Evolutionary conservation across 2,888 invertebrate species (phyloP), one percentile per base, ranked within the genome.

Genomic region (Diarsia rubi): DNA sequence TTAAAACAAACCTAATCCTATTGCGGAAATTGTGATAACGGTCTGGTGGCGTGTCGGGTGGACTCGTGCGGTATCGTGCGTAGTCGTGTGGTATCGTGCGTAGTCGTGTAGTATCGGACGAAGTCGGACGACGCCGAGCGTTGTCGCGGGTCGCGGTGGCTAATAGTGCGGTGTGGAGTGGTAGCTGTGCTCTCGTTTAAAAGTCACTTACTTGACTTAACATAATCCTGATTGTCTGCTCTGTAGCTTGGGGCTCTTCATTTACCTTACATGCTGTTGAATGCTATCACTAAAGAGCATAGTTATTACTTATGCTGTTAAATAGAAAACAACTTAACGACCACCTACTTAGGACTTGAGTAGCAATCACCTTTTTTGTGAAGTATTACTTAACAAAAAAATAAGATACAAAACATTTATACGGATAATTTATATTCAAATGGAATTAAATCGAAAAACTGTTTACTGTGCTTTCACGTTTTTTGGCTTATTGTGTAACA

Each of bases 1-100:
- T 86, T 82, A 86, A 86, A 88, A 89, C 78, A 81, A 83, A 84
- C 83, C 80, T 88, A 88, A 89, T 89, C 89, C 86, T 83, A 80
- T 82, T 86, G 83, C 84, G 84, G 82, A 85, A 83, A 86, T 87
- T 82, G 81, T 87, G 82, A 86, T 82, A 86, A 84, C 83, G 86
- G 78, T 81, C 68, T 79, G 65, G 78, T 80, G 75, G 82, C 75
- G 44, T 80, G 83, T 75, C 54, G 76, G 73, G 75, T 62, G 44
- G 47, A 64, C 73, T 83, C 74, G 68, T 68, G 77, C n/a, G 52
- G 73, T 67, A 24, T 81, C 59, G 78, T 37, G 31, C 24, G 24
- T 49, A 60, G 59, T 70, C 73, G 66, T 70, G 78, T 37, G 52
- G 71, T 52, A 27, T 63, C 27, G 67, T 57, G 44, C 52, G 45